These are phyloP conservation scores for Pogonus chalceus DNA, from an alignment of 1,140 invertebrate genomes.

Conservation along the genomic window DNA sequence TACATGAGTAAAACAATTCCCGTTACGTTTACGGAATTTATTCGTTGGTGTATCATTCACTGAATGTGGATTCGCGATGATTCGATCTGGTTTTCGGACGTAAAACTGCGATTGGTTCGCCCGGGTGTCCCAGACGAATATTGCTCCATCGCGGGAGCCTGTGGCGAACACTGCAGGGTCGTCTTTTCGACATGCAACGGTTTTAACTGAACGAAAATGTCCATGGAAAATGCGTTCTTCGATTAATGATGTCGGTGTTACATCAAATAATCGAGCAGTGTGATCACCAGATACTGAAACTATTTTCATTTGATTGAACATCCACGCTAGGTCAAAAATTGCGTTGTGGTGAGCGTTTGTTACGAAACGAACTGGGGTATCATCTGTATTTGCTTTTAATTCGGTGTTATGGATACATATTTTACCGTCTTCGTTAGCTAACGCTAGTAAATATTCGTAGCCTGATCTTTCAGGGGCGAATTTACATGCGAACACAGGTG, in stretches of 20 bases:
- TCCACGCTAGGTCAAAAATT: constrained; percentile 82
- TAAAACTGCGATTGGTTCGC: constrained; percentile 36
- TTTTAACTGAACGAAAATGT: constrained; percentile 72
- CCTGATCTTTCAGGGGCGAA: constrained; percentile 47
- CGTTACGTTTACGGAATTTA: not conserved
- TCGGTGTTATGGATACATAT: constrained; percentile 49
- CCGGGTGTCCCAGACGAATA: constrained; percentile 74
- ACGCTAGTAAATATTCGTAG: constrained; percentile 58
- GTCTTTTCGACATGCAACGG: constrained; percentile 54
- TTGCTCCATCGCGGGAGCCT: constrained; percentile 72
- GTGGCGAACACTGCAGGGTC: constrained; percentile 71
- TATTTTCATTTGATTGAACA: constrained; percentile 59
- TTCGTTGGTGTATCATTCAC: constrained; percentile 3
- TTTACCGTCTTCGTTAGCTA: constrained; percentile 77
- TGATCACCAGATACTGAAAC: constrained; percentile 81
- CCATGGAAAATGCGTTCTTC: constrained; percentile 51
- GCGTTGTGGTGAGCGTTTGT: constrained; percentile 72
- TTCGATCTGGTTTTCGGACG: constrained; percentile 21
- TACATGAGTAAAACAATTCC: not conserved
- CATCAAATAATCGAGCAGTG: constrained; percentile 64
- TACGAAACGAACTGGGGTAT: constrained; percentile 32
- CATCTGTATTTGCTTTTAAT: constrained; percentile 23
- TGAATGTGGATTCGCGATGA: constrained; percentile 30
- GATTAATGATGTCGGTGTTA: constrained; percentile 43
- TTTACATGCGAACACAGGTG: constrained; percentile 54